Conservation (phyloP, 2,113 vertebrate species). For the Danionella cerebrum region DNA sequence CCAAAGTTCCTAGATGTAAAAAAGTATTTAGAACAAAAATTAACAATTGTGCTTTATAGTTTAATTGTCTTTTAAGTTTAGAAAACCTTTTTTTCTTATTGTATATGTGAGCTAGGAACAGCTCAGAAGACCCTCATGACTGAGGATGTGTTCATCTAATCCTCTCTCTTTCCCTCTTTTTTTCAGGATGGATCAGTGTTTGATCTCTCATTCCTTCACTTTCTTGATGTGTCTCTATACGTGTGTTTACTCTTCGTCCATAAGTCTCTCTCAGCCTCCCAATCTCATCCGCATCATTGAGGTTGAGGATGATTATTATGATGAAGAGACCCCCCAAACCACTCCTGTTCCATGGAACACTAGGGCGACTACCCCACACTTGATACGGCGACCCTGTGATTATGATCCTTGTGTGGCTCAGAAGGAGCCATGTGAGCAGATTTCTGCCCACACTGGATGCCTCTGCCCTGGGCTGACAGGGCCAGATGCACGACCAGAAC, state of each 20-base stretch:
- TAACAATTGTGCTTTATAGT: too few species aligned
- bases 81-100: too few species aligned
- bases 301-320: not conserved
- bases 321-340: not conserved
- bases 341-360: not conserved
- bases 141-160: too few species aligned
- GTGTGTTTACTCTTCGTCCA: slow-evolving; percentile 11
- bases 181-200: slow-evolving; percentile 27
- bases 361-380: not conserved
- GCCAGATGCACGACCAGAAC: slow-evolving; percentile 17
- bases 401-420: slow-evolving; percentile 54
- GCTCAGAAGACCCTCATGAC: too few species aligned
- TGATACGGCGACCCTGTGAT: slow-evolving; percentile 28
- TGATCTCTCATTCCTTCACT: slow-evolving; percentile 39
- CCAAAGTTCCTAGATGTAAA: too few species aligned
- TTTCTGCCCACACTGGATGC: slow-evolving; percentile 40
- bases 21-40: too few species aligned
- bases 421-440: slow-evolving; percentile 45
- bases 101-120: too few species aligned
- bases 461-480: slow-evolving; percentile 60
- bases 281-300: slow-evolving; percentile 30
- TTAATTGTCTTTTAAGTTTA: too few species aligned
- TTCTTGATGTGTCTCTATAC: slow-evolving; percentile 24
- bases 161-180: too few species aligned
- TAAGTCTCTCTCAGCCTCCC: slow-evolving; percentile 21